Evolutionary conservation across 1,140 invertebrate species (phyloP), one percentile per base, ranked within the genome.

Genomic region (Matsumurasca onukii): DNA sequence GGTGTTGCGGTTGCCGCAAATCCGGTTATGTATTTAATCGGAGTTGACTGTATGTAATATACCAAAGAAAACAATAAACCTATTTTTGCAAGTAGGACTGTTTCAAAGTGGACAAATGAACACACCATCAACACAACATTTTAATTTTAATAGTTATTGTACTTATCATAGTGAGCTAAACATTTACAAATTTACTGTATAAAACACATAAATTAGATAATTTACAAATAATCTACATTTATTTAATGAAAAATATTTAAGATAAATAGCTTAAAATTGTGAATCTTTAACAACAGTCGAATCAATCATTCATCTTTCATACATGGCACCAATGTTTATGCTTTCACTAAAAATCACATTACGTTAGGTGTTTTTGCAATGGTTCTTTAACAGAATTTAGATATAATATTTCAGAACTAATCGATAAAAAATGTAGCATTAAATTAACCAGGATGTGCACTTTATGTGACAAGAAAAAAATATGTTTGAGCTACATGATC

Each of bases 121-220:
- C n/a, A n/a, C n/a, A n/a, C n/a, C n/a, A n/a, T n/a, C n/a, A 59
- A 59, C 55, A 59, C 55, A 59, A 59, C 55, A 59, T 59, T 59
- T 59, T 59, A 59, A 59, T 59, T 27, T 27, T 29, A 9, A 9
- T n/a, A 13, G 30, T 59, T 39, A 5, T 17, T 9, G 34, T 39
- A 39, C 34, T 39, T 59, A 59, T 24, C 5, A 24, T 24, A 59
- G 25, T 59, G 55, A 59, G 55, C 55, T 59, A 59, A 52, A 59
- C 55, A 59, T 59, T 59, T 59, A 59, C 55, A 59, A 59, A 59
- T 59, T 13, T 59, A 59, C 30, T 27, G 55, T 59, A 59, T 59
- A 59, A 59, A 59, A 59, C 55, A 59, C 55, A 59, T 59, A 59
- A 59, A 59, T 59, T 59, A 59, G 55, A 27, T 27, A 27, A 59